These are phyloP conservation scores for Caenorhabditis sulstoni DNA, from an alignment of 2,888 invertebrate genomes.

Conservation along the genomic window DNA sequence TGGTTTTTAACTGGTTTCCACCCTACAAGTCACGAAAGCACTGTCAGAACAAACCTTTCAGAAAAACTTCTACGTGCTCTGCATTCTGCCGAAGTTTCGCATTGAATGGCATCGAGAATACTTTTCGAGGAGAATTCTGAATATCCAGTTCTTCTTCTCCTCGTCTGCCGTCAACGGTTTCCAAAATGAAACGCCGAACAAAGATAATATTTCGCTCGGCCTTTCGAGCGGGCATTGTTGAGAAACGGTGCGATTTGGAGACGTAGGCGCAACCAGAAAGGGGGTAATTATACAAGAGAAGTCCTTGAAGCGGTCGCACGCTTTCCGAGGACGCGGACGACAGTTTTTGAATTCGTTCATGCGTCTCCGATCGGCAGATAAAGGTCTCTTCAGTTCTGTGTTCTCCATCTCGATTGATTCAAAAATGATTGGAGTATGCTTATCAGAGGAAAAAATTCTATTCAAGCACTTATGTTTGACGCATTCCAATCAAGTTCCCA, in stretches of 20 bases:
- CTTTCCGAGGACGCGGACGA: background rate
- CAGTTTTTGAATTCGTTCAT: background rate
- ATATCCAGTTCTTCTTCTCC: background rate
- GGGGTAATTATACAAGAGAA: slow-evolving; percentile 37
- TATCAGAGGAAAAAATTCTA: too few relatives aligned
- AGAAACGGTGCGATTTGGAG: slow-evolving; percentile 33
- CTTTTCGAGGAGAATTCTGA: background rate
- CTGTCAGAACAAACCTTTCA: background rate
- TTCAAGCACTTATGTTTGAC: too few relatives aligned
- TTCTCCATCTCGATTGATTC: too few relatives aligned
- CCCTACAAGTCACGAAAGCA: too few relatives aligned
- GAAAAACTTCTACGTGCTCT: background rate
- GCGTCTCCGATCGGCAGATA: background rate
- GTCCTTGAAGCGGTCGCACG: slow-evolving; percentile 37
- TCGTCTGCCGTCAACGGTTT: slow-evolving; percentile 12
- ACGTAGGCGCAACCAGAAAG: slow-evolving; percentile 13
- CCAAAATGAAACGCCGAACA: slow-evolving; percentile 24
- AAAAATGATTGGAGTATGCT: too few relatives aligned
- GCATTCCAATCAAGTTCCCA: too few relatives aligned
- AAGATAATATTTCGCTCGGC: slow-evolving; percentile 36
- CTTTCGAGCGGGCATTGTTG: slow-evolving; percentile 16
- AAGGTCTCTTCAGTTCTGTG: too few relatives aligned
- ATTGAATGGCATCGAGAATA: background rate
- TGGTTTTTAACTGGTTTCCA: too few relatives aligned
- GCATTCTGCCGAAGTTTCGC: background rate